Percentiles rank a stretch among this genome's conserved stretches.
phyloP scores from a whole-genome alignment of 1,140 invertebrate species.

The Amyelois transitella region DNA sequence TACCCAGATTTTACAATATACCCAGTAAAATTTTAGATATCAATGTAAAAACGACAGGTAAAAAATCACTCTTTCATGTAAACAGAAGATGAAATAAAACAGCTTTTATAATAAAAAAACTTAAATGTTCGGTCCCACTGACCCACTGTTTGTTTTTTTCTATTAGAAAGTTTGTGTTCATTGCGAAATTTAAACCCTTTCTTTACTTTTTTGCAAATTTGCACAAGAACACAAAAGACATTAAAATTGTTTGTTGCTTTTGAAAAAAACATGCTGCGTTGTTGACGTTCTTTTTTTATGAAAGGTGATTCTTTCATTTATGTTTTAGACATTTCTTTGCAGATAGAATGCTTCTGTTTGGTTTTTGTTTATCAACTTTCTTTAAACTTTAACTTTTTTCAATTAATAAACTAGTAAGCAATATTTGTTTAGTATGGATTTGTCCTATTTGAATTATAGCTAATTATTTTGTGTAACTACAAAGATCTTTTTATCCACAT shows the following conservation, averaged over 20 bases:
- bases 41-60: too few species aligned
- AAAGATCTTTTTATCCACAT: too few species aligned
- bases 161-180: constrained; percentile 48
- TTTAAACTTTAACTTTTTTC: too few species aligned
- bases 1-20: too few species aligned
- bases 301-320: not conserved
- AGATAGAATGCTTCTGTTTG: constrained; percentile 21
- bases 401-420: too few species aligned
- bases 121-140: constrained; percentile 11
- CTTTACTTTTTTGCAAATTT: constrained; percentile 31
- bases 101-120: not conserved
- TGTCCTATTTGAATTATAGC: too few species aligned
- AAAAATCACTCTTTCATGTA: too few species aligned
- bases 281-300: not conserved
- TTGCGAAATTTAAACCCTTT: constrained; percentile 56
- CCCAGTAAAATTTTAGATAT: too few species aligned
- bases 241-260: constrained; percentile 10
- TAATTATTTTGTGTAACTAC: too few species aligned
- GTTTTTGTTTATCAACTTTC: not conserved
- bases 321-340: not conserved
- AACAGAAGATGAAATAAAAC: too few species aligned
- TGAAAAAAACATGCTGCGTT: constrained; percentile 3
- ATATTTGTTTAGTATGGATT: too few species aligned
- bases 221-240: constrained; percentile 12
- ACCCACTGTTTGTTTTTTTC: constrained; percentile 35